Conservation (phyloP, 2,113 vertebrate species). For the Archilochus colubris region DNA sequence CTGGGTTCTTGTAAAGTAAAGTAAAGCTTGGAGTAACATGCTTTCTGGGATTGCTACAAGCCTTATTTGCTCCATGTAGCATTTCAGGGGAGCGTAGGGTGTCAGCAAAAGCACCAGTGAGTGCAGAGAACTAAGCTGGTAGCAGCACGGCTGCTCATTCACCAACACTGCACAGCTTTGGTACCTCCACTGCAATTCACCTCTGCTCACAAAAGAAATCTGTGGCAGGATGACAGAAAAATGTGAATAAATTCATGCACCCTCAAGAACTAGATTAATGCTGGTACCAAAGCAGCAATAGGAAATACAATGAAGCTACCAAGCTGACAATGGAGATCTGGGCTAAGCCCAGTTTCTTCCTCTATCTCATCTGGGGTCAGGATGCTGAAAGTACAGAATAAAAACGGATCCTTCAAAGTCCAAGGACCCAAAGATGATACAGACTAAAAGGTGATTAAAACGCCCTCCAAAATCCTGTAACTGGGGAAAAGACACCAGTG, state of each 20-base stretch:
- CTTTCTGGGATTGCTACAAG: not conserved
- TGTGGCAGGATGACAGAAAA: not conserved
- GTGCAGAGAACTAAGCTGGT: not conserved
- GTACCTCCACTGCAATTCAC: not conserved
- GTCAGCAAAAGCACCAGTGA: not conserved
- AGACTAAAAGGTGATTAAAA: not conserved
- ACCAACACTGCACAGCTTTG: rapidly evolving
- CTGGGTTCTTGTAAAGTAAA: not conserved
- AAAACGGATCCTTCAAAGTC: not conserved
- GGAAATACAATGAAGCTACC: not conserved
- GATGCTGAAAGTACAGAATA: not conserved
- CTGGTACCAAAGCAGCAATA: not conserved
- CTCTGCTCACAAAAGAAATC: not conserved
- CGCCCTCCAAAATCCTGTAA: not conserved
- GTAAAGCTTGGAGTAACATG: not conserved
- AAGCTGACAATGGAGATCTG: not conserved
- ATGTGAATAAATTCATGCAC: not conserved
- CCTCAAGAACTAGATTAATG: not conserved
- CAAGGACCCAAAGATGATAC: not conserved
- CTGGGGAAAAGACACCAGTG: not conserved
- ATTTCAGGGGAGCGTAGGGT: not conserved
- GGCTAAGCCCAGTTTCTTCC: not conserved
- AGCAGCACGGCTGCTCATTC: rapidly evolving
- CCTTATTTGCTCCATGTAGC: not conserved
- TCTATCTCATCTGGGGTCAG: not conserved